phyloP scores from a whole-genome alignment of 23 tunicate genomes.

The Trididemnum nubilum region DNA sequence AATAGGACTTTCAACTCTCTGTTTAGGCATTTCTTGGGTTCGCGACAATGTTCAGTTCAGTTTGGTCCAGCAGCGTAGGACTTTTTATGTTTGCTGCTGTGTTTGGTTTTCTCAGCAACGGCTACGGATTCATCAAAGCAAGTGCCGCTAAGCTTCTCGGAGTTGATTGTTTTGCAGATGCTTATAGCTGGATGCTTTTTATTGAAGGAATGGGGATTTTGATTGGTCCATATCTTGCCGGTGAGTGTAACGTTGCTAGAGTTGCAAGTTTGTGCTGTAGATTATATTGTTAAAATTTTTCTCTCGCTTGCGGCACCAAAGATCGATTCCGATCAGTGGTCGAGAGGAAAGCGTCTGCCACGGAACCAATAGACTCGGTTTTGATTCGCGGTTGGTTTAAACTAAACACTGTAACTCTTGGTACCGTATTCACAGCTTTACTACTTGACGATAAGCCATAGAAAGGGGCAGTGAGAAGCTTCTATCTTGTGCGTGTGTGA shows the following conservation, averaged over 20 bases:
- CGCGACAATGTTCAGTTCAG: slow-evolving; percentile 19
- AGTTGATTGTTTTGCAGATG: slow-evolving; percentile 1
- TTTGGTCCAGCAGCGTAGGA: slow-evolving; percentile 27
- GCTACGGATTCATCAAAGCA: slow-evolving; percentile 38
- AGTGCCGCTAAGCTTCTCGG: slow-evolving; percentile 28
- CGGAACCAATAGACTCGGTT: not conserved
- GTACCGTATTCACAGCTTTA: not conserved
- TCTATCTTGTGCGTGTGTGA: too few species aligned
- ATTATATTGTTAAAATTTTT: not conserved
- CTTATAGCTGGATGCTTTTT: slow-evolving; percentile 47
- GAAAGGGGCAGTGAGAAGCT: too few species aligned
- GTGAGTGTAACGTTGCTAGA: slow-evolving; percentile 19
- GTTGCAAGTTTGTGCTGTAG: too few species aligned
- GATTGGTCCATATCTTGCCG: slow-evolving; percentile 37
- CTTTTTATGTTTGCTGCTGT: slow-evolving; percentile 37
- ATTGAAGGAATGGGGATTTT: slow-evolving; percentile 38
- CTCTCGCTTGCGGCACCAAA: too few species aligned
- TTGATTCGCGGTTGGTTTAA: not conserved
- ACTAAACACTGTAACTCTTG: not conserved
- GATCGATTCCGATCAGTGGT: too few species aligned
- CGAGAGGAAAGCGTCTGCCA: too few species aligned
- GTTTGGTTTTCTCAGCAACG: slow-evolving; percentile 33
- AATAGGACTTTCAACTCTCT: too few species aligned
- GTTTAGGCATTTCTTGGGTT: not conserved
- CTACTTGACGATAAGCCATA: too few species aligned